Evolutionary conservation across 2,797 vertebrate species (phyloP), one percentile per base, ranked within the genome.

Genomic region (Melanotaenia maccullochi): DNA sequence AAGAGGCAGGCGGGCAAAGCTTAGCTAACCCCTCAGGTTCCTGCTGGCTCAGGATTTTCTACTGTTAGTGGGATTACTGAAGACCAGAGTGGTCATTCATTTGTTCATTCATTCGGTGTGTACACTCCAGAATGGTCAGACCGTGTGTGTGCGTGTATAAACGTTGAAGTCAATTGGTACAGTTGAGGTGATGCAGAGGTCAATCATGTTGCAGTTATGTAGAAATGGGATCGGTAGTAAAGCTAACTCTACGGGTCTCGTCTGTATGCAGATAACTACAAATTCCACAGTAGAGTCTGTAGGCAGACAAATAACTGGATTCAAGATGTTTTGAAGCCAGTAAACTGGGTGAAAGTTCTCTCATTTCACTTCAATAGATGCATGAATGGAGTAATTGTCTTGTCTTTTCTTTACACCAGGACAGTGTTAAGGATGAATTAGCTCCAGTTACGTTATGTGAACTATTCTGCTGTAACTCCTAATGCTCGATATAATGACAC

Each of bases 1-100:
- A 81, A 63, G 65, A 71, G 71, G 54, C 61, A 60, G 33, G 40
- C 54, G 3, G 18, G 49, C 59, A 60, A 75, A 73, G 78, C 79
- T 74, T 74, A 79, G 87, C 83, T 78, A 81, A 75, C 77, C 70
- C 70, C 82, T 83, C 61, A 85, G 77, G 76, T 82, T 85, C 70
- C 75, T 90, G 90, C 89, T 87, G 76, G 71, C 77, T 92, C 89
- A 87, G 89, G 78, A 78, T 69, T 89, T 90, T 92, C 75, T 74
- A 79, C 84, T 88, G 84, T 90, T 77, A 66, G 62, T 78, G 75
- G 85, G 87, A 89, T 92, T 89, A 90, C 74, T 81, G 81, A 66
- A 78, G 82, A 83, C 78, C 76, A 86, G 73, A 51, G 78, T 0
- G 73, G 44, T 40, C 79, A 75, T 87, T 86, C 76, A 79, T 82